Conservation (phyloP, 2,888 invertebrate species). For the Latheticus oryzae region DNA sequence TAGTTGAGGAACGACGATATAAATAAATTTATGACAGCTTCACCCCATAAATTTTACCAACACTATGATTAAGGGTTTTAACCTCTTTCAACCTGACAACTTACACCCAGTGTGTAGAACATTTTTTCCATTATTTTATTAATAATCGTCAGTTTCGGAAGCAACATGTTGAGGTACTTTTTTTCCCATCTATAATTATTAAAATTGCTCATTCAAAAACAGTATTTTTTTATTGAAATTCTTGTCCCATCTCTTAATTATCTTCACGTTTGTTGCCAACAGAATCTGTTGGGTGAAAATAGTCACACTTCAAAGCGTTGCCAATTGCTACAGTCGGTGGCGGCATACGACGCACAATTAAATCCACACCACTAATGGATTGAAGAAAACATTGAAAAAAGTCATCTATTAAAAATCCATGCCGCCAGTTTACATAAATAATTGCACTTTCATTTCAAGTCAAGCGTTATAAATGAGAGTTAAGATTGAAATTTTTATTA, state of each 20-base stretch:
- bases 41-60: slow-evolving; percentile 56
- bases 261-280: slow-evolving; percentile 29
- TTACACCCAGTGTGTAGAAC: slow-evolving; percentile 47
- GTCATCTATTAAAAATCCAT: slow-evolving; percentile 34
- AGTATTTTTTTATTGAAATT: no score
- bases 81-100: slow-evolving; percentile 50
- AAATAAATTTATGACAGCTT: slow-evolving; percentile 56
- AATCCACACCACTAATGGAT: slow-evolving; percentile 59
- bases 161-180: slow-evolving; percentile 49
- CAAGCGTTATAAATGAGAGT: slow-evolving; percentile 54
- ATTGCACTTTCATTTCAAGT: slow-evolving; percentile 49
- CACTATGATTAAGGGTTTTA: slow-evolving; percentile 56
- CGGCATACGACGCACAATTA: slow-evolving; percentile 53
- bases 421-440: slow-evolving; percentile 41
- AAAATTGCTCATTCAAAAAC: slow-evolving; percentile 27
- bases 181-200: slow-evolving; percentile 25
- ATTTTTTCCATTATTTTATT: no score
- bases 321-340: slow-evolving; percentile 45
- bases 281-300: slow-evolving; percentile 47
- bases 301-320: slow-evolving; percentile 53
- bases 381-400: slow-evolving; percentile 52
- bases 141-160: no score
- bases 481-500: slow-evolving; percentile 60
- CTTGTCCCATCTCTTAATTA: slow-evolving; percentile 49
- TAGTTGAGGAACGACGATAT: slow-evolving; percentile 52